Conservation (phyloP, 1,140 invertebrate species). For the Coboldia fuscipes region DNA sequence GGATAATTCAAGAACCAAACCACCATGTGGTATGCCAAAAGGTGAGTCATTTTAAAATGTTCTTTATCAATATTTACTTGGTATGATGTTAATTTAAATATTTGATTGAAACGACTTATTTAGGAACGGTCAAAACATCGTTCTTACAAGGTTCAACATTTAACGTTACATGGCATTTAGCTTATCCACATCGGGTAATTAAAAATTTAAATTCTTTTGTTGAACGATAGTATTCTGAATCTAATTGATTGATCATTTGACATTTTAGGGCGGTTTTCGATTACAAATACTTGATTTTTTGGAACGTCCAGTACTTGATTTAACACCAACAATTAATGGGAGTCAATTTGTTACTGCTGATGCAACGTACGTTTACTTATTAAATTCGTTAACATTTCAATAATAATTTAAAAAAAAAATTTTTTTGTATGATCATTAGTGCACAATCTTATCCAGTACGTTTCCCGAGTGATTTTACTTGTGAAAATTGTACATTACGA, state of each 20-base stretch:
- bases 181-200: conserved; percentile 80
- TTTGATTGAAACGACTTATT: conserved; percentile 1
- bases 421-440: conserved; percentile 27
- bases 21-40: conserved; percentile 90
- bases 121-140: conserved; percentile 29
- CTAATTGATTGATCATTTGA: conserved; percentile 1
- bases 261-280: conserved; percentile 61
- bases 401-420: neutral
- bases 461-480: conserved; percentile 62
- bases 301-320: conserved; percentile 58
- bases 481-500: conserved; percentile 73
- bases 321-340: conserved; percentile 57
- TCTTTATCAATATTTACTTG: neutral
- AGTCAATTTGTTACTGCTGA: conserved; percentile 62
- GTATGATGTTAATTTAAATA: neutral
- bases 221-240: neutral
- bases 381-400: conserved; percentile 3
- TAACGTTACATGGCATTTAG: conserved; percentile 84
- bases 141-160: conserved; percentile 60
- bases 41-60: conserved; percentile 31
- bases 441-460: conserved; percentile 58
- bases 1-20: conserved; percentile 71
- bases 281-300: conserved; percentile 61
- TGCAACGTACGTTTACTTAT: conserved; percentile 32
- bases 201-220: conserved; percentile 4